Conservation (phyloP, 2,797 vertebrate species). For the Platalea minor region DNA sequence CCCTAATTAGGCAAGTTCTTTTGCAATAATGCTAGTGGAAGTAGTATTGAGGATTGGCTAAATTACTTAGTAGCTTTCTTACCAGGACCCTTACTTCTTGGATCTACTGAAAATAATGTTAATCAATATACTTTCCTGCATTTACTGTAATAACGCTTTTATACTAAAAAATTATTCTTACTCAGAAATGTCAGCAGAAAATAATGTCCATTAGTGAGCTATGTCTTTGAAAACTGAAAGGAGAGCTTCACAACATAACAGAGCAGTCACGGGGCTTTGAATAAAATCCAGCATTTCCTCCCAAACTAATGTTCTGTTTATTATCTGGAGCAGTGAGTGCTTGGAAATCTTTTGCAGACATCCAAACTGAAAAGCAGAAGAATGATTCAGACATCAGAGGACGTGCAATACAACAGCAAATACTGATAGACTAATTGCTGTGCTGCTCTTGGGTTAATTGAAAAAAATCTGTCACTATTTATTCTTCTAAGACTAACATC, state of each 20-base stretch:
- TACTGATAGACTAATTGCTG: not conserved
- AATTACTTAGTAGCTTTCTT: not conserved
- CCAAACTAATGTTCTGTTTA: not conserved
- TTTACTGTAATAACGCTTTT: not conserved
- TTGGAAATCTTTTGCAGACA: not conserved
- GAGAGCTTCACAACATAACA: not conserved
- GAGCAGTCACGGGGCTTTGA: not conserved
- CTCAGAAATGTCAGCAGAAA: not conserved
- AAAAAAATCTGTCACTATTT: conserved; percentile 36
- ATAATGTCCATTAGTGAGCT: not conserved
- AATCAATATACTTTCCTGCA: not conserved
- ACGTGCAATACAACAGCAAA: not conserved
- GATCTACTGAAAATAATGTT: not conserved
- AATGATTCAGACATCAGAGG: conserved; percentile 8
- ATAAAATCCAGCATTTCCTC: not conserved
- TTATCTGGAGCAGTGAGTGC: not conserved
- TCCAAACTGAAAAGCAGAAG: not conserved
- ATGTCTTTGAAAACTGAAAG: not conserved
- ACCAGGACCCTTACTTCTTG: not conserved
- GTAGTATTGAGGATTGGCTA: not conserved
- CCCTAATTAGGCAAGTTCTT: not conserved
- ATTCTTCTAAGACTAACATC: not conserved
- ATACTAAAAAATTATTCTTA: not conserved
- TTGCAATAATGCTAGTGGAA: not conserved
- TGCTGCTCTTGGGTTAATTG: conserved; percentile 27